These are phyloP conservation scores for Leucozona laternaria DNA, from an alignment of 2,888 invertebrate genomes.

Conservation along the genomic window DNA sequence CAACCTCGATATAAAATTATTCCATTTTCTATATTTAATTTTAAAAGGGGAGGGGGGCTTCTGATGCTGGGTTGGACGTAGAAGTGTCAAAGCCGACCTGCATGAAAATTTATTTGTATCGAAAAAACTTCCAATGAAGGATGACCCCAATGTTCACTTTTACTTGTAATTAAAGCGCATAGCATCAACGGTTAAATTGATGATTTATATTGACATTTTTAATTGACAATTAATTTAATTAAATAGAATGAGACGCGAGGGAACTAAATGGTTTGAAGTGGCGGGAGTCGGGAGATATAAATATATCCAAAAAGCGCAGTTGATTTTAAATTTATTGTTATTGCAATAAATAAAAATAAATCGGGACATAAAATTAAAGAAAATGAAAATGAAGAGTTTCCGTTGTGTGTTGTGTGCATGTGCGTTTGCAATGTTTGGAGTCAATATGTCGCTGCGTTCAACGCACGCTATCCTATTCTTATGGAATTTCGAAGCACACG, in stretches of 20 bases:
- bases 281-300: not conserved
- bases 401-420: too few relatives aligned
- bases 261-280: not conserved
- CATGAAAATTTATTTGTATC: slow-evolving; percentile 26
- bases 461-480: too few relatives aligned
- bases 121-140: slow-evolving; percentile 26
- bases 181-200: slow-evolving; percentile 65
- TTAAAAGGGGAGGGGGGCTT: not conserved
- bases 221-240: slow-evolving; percentile 73
- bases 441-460: too few relatives aligned
- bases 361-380: not conserved
- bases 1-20: not conserved
- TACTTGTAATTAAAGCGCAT: slow-evolving; percentile 67
- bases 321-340: not conserved
- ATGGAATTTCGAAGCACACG: too few relatives aligned
- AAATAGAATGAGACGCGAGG: slow-evolving; percentile 38
- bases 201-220: slow-evolving; percentile 75
- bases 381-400: too few relatives aligned
- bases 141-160: slow-evolving; percentile 66
- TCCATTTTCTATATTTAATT: slow-evolving; percentile 8
- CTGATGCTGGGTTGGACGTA: not conserved
- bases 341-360: not conserved
- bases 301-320: not conserved
- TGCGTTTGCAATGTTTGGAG: too few relatives aligned
- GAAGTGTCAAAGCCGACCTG: not conserved